A percentile compares a stretch with the other conserved stretches of the same genome.
phyloP scores from a whole-genome alignment of 2,888 invertebrate genomes.

The Limulus polyphemus region DNA sequence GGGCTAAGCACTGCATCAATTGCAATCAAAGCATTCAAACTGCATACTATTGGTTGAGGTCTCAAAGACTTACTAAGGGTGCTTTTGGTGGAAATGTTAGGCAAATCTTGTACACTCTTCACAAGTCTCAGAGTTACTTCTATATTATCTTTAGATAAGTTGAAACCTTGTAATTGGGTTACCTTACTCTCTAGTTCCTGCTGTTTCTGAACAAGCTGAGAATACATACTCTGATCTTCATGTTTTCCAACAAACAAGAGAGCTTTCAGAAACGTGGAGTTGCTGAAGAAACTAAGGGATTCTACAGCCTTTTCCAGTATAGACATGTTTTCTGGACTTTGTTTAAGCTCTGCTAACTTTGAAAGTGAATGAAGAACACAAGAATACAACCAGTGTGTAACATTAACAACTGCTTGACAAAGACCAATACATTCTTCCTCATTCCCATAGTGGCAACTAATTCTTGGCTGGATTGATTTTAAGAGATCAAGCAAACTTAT shows the following conservation, averaged over 20 bases:
- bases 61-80: slow-evolving; percentile 28
- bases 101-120: slow-evolving; percentile 21
- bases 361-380: slow-evolving; percentile 34
- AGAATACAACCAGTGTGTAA: slow-evolving; percentile 32
- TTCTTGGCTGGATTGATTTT: slow-evolving; percentile 41
- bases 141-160: slow-evolving; percentile 25
- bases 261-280: slow-evolving; percentile 33
- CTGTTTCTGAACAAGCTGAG: slow-evolving; percentile 60
- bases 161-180: slow-evolving; percentile 21
- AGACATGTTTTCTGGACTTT: slow-evolving; percentile 30
- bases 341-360: slow-evolving; percentile 32
- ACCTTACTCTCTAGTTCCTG: slow-evolving; percentile 48
- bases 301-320: slow-evolving; percentile 35
- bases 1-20: slow-evolving; percentile 74
- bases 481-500: slow-evolving; percentile 72
- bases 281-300: slow-evolving; percentile 32
- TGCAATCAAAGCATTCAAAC: slow-evolving; percentile 47
- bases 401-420: slow-evolving; percentile 55
- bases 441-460: slow-evolving; percentile 46
- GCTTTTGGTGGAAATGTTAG: slow-evolving; percentile 8
- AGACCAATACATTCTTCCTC: slow-evolving; percentile 63
- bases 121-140: slow-evolving; percentile 24
- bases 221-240: slow-evolving; percentile 46
- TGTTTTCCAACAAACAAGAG: slow-evolving; percentile 36
- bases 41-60: slow-evolving; percentile 14